Evolutionary conservation across 53 echinoderm and acorn worm genomes (phyloP), one percentile per base, ranked within the genome.

Genomic region (Echinarachnius parma): DNA sequence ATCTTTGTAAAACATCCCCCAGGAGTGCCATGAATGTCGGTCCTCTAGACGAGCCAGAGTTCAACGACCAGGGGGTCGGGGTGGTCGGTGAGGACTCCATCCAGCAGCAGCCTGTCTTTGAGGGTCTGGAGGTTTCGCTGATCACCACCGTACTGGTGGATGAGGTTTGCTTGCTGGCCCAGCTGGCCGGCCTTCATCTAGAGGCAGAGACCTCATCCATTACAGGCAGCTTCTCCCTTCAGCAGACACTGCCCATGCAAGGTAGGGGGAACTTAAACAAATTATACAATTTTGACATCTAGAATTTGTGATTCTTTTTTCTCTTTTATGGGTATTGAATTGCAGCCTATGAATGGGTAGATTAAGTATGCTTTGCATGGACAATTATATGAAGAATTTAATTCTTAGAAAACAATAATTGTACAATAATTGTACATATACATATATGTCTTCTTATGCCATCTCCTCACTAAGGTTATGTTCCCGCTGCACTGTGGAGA

Each of bases 101-200:
- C 35, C 54, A 70, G 70, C 11, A 34, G n/a, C 36, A 34, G 34
- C 74, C 74, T 26, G 35, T 37, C 74, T 56, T 72, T 15, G 74
- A 72, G 74, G 74, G 74, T 36, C 74, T 72, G 7, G 74, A 72
- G 74, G 74, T 83, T 0, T 83, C 83, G 9, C 34, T 83, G 36
- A 77, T 77, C 2, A 80, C 77, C 10, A 85, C 87, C 36, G 65
- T 88, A 15, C 80, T 75, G 21, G 81, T 88, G 5, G 88, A 87
- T 45, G 91, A 93, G 37, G 83, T 89, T 39, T 83, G 81, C 48
- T 48, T 89, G 8, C 72, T 93, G 26, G 91, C 91, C 15, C 88
- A 90, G 75, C 83, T 98, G 21, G 98, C 91, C 16, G 91, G 98
- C 14, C 80, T 98, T 19, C 90, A 91, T 34, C 83, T 91, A 2